Evolutionary conservation across 2,797 vertebrate genomes (phyloP), one percentile per base, ranked within the genome.

Genomic region (Poeciliopsis gracilis): DNA sequence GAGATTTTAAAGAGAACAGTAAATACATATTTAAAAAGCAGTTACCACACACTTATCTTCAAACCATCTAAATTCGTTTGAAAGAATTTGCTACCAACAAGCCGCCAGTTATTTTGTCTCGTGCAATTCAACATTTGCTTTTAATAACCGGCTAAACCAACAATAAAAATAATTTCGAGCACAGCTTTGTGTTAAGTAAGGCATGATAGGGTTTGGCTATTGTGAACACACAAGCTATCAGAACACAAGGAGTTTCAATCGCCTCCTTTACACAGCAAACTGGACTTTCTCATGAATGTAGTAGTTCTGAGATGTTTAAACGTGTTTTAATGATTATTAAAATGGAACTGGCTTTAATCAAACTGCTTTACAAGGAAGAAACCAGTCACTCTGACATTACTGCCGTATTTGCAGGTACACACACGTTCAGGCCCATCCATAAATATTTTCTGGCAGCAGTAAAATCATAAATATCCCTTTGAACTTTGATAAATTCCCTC

Each of bases 391-490:
- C 25, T 46, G 28, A 55, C n/a, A 59, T 61, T 83, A 41, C 18
- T 25, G 46, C n/a, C 67, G 61, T 63, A 16, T 18, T 75, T 59
- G 75, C 30, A 77, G 33, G 11, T 28, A 28, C 45, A 75, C 23
- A 75, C 28, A 69, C 30, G 36, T 41, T 49, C 28, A 38, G 55
- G 63, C 10, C 43, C 63, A 69, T 51, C 38, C 16, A 30, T 5
- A 75, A 51, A 83, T 83, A 81, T 87, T 83, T 81, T 78, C 76
- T 74, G 73, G 25, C 80, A 84, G 43, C 80, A 78, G 86, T 89
- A 82, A 59, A 88, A 86, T 86, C 88, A 94, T 93, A 91, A 89
- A 92, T 90, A 79, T 90, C 49, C n/a, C 49, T 38, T 66, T 88
- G 78, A 77, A 46, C 87, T 78, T 67, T 86, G 87, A 93, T 91